phyloP scores from a whole-genome alignment of 92 coral and sea anemone species.

The Parazoanthus swiftii region DNA sequence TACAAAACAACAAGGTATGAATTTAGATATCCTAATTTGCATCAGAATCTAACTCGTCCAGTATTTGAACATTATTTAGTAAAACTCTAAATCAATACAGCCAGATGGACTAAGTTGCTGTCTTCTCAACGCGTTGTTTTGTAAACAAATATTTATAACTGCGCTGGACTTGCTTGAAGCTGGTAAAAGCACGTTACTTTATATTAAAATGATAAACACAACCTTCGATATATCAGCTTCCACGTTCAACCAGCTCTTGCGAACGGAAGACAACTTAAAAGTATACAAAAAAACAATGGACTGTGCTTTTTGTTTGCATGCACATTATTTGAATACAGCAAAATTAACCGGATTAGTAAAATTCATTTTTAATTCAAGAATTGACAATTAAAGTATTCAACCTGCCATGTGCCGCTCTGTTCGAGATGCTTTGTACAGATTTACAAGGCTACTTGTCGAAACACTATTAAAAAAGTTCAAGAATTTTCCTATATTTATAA shows the following conservation, averaged over 20 bases:
- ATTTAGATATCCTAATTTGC: neutral
- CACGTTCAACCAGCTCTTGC: constrained; percentile 1
- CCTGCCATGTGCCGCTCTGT: neutral
- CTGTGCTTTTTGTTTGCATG: neutral
- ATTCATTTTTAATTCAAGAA: neutral
- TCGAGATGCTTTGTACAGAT: neutral
- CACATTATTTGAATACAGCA: neutral
- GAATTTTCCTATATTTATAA: neutral
- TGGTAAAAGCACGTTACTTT: neutral
- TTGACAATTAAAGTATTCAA: neutral
- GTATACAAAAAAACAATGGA: neutral
- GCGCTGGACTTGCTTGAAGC: neutral
- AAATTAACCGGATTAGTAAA: neutral
- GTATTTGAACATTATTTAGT: too few relatives aligned
- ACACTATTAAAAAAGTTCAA: neutral
- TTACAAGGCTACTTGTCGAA: neutral
- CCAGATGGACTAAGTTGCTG: neutral
- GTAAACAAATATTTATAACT: neutral
- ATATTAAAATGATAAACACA: too few relatives aligned
- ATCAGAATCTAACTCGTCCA: neutral
- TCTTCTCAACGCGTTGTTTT: neutral
- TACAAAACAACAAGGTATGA: too few relatives aligned
- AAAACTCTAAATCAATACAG: neutral
- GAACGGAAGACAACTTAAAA: neutral
- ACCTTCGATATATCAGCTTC: neutral